phyloP scores from a whole-genome alignment of 2,888 invertebrate species.

The Plutella xylostella region DNA sequence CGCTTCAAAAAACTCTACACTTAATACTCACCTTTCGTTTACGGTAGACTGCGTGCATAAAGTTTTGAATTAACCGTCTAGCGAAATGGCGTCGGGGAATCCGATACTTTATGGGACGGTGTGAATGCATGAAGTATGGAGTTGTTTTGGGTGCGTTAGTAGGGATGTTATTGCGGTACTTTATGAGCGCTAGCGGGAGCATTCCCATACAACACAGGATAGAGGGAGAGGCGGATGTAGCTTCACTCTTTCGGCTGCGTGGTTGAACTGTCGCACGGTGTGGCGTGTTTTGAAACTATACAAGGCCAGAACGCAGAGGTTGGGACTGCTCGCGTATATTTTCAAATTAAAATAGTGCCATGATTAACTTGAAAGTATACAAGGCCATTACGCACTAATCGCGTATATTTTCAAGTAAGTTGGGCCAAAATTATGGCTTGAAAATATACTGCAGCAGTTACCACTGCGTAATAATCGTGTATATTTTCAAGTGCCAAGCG shows the following conservation, averaged over 20 bases:
- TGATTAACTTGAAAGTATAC: too few relatives aligned
- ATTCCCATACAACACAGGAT: slow-evolving; percentile 60
- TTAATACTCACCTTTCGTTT: slow-evolving; percentile 26
- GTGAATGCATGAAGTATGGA: slow-evolving; percentile 32
- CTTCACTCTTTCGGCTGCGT: slow-evolving; percentile 50
- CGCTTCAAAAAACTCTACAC: slow-evolving; percentile 34
- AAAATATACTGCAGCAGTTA: too few relatives aligned
- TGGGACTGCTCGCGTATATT: too few relatives aligned
- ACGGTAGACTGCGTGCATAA: slow-evolving; percentile 27
- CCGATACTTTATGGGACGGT: slow-evolving; percentile 37
- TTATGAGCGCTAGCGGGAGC: slow-evolving; percentile 30
- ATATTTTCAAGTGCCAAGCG: too few relatives aligned
- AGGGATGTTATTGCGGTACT: slow-evolving; percentile 25
- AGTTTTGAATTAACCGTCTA: slow-evolving; percentile 29
- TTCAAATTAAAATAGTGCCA: too few relatives aligned
- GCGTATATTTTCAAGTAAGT: too few relatives aligned
- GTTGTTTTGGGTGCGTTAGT: slow-evolving; percentile 23
- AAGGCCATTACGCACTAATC: too few relatives aligned
- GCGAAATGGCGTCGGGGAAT: slow-evolving; percentile 24
- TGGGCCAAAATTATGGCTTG: too few relatives aligned
- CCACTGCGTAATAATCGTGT: too few relatives aligned
- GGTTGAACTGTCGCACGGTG: too few relatives aligned
- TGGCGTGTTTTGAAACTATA: too few relatives aligned
- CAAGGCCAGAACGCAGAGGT: too few relatives aligned
- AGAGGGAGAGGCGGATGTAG: slow-evolving; percentile 41